Evolutionary conservation across 64 coral and sea anemone species (phyloP).

Genomic region (Exaiptasia diaphana): DNA sequence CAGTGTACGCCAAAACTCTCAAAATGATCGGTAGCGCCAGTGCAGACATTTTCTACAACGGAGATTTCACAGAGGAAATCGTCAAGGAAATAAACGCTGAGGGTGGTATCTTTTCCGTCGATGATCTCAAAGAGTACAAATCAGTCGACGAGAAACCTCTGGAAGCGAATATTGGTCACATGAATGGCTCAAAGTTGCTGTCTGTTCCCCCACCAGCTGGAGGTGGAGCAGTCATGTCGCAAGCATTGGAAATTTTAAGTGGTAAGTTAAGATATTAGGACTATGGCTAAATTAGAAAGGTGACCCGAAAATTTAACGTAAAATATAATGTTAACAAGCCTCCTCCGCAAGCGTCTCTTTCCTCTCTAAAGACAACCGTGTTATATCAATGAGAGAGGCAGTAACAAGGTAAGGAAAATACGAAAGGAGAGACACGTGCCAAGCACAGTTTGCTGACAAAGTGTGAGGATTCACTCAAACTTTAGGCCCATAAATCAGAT

Average conservation of each 20-base stretch:
- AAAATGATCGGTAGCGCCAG: constrained; percentile 44
- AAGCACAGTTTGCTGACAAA: no score
- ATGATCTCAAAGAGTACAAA: constrained; percentile 39
- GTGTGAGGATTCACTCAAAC: no score
- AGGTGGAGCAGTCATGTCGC: constrained; percentile 48
- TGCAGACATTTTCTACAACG: constrained; percentile 57
- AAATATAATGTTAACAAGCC: no score
- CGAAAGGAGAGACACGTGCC: no score
- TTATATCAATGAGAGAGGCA: no score
- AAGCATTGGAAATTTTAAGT: constrained; percentile 46
- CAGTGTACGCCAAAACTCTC: constrained; percentile 41
- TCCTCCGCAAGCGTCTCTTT: no score
- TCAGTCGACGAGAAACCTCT: constrained; percentile 19
- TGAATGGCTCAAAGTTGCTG: constrained; percentile 28
- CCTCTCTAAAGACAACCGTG: no score
- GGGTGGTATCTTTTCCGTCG: constrained; percentile 30
- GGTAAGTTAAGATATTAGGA: neutral
- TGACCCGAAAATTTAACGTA: no score
- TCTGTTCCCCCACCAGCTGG: constrained; percentile 48
- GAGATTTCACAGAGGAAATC: neutral
- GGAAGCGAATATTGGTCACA: constrained; percentile 41
- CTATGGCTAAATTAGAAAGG: no score
- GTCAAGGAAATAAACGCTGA: constrained; percentile 33
- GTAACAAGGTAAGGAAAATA: no score
- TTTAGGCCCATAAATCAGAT: no score